Evolutionary conservation across 2,888 invertebrate genomes (phyloP).

Genomic region (Meiosimyza platycephala): DNA sequence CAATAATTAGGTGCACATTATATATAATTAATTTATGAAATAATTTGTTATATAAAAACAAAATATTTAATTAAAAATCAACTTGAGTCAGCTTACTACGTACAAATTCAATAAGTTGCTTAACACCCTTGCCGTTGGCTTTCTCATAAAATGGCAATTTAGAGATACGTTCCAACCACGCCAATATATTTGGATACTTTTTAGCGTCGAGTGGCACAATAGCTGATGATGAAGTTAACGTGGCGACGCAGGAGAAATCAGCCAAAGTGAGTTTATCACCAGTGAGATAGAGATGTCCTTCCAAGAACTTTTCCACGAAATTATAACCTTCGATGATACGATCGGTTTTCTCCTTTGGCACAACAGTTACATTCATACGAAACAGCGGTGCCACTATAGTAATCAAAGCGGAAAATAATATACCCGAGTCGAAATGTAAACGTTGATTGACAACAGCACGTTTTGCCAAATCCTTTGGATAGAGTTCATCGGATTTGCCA

Average conservation of each 20-base stretch:
- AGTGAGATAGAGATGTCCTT: slow-evolving; percentile 50
- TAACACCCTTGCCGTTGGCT: slow-evolving; percentile 51
- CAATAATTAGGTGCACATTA: no score
- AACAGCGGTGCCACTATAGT: slow-evolving; percentile 37
- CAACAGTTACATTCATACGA: slow-evolving; percentile 36
- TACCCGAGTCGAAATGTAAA: slow-evolving; percentile 69
- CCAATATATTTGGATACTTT: slow-evolving; percentile 52
- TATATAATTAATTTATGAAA: no score
- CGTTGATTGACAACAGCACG: slow-evolving; percentile 68
- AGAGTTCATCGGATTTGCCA: slow-evolving; percentile 69
- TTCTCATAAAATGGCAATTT: slow-evolving; percentile 58
- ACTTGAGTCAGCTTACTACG: slow-evolving; percentile 15
- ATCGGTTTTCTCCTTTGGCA: slow-evolving; percentile 46
- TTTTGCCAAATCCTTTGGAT: slow-evolving; percentile 70
- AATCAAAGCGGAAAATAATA: slow-evolving; percentile 59
- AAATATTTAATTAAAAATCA: slow-evolving; percentile 7
- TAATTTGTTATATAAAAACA: no score
- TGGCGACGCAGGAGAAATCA: slow-evolving; percentile 56
- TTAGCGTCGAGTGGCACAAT: slow-evolving; percentile 49
- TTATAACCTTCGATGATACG: slow-evolving; percentile 49
- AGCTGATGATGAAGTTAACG: slow-evolving; percentile 51
- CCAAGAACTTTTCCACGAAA: slow-evolving; percentile 52
- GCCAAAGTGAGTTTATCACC: slow-evolving; percentile 58
- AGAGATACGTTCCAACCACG: slow-evolving; percentile 57
- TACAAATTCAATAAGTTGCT: neutral